Evolutionary conservation across 2,113 vertebrate species (phyloP).

Genomic region (Setophaga petechia): DNA sequence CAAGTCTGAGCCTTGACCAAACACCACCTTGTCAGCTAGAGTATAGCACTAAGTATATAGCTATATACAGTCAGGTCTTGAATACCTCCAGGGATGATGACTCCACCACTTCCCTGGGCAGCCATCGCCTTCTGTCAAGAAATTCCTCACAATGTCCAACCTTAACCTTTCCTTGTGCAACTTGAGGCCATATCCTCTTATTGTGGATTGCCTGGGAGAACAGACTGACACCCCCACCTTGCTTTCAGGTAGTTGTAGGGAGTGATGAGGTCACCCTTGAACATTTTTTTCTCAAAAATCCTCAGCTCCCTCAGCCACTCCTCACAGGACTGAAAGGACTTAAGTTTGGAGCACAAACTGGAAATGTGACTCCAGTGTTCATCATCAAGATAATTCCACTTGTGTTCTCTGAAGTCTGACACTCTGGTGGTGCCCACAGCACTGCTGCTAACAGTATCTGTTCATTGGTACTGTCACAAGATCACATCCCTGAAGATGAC

Average conservation of each 20-base stretch:
- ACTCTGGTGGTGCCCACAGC: neutral
- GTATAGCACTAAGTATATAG: neutral
- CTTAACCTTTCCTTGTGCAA: neutral
- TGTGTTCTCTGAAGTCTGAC: neutral
- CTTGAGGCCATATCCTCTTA: neutral
- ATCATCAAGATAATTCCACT: neutral
- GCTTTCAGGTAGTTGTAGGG: neutral
- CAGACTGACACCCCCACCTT: neutral
- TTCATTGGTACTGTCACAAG: neutral
- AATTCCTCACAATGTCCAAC: neutral
- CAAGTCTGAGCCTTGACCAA: neutral
- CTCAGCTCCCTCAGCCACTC: neutral
- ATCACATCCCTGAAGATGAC: neutral
- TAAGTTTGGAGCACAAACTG: neutral
- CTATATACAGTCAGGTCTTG: neutral
- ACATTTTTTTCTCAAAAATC: neutral
- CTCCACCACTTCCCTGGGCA: neutral
- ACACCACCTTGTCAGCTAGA: neutral
- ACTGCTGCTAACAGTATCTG: neutral
- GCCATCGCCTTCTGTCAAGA: neutral
- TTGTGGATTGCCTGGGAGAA: neutral
- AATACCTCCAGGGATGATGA: neutral
- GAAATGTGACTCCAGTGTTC: neutral
- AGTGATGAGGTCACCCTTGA: neutral
- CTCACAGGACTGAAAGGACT: neutral